Conservation (phyloP, 2,113 vertebrate species). For the Nibea albiflora region DNA sequence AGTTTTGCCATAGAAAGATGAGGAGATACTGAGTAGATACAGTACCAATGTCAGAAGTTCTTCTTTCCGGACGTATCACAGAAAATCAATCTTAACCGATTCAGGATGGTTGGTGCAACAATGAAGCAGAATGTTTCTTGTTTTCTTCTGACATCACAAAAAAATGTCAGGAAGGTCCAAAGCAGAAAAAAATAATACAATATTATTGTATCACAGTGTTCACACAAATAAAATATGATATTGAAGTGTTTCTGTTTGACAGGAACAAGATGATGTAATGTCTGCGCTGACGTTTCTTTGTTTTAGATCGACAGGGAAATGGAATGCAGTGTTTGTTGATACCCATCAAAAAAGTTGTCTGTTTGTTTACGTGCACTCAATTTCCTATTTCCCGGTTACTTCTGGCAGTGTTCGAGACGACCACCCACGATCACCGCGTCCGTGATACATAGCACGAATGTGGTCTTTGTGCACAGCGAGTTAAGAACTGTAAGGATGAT, state of each 20-base stretch:
- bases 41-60: neutral
- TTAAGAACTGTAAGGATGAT: neutral
- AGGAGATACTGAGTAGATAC: neutral
- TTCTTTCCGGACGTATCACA: neutral
- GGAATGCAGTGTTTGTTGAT: conserved; percentile 31
- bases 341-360: conserved; percentile 8
- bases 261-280: conserved; percentile 7
- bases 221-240: neutral
- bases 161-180: neutral
- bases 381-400: conserved; percentile 40
- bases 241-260: neutral
- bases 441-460: neutral
- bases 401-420: conserved; percentile 40
- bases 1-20: conserved; percentile 4
- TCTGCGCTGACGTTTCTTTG: neutral
- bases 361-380: conserved; percentile 43
- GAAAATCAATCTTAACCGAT: neutral
- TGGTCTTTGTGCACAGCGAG: neutral
- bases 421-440: conserved; percentile 49
- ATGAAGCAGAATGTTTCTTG: neutral
- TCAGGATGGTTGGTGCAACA: neutral
- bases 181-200: neutral
- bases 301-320: neutral
- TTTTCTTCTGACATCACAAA: neutral
- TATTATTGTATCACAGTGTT: neutral